These are phyloP conservation scores for Hippocampus guttulatus DNA, from an alignment of 2,113 vertebrate genomes.

Conservation along the genomic window DNA sequence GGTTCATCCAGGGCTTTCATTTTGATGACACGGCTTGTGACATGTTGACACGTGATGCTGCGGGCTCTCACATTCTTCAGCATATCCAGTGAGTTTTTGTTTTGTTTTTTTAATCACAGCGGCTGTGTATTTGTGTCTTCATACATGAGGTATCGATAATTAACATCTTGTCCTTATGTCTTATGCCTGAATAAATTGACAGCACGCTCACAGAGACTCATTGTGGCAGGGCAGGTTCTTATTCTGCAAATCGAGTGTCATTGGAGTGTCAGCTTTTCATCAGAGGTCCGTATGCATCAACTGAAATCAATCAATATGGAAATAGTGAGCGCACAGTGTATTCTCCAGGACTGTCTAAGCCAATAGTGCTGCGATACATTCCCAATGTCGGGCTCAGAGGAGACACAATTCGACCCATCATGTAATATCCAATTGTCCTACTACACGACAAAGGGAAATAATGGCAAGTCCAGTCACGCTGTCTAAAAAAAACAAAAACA, in stretches of 20 bases:
- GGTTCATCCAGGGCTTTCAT: neutral
- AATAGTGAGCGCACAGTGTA: neutral
- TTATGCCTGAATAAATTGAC: conserved; percentile 5
- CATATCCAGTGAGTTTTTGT: neutral
- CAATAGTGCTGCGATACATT: neutral
- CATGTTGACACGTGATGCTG: neutral
- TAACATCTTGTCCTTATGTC: conserved; percentile 11
- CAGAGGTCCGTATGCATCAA: neutral
- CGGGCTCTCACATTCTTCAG: neutral
- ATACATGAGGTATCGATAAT: conserved; percentile 10
- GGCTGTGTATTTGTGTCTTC: neutral
- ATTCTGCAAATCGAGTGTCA: no score
- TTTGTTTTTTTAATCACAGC: neutral
- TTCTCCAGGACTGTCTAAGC: neutral
- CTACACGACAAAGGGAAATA: neutral
- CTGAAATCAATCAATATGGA: conserved; percentile 1
- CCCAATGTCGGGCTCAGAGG: neutral
- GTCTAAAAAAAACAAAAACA: neutral
- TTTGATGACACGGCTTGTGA: neutral
- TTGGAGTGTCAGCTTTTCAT: conserved; percentile 8
- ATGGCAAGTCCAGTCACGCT: neutral
- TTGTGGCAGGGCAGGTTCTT: no score
- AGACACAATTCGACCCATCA: neutral
- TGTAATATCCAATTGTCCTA: neutral
- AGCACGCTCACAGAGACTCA: neutral